A percentile compares a stretch with the other conserved stretches of the same genome.
phyloP scores from a whole-genome alignment of 2,888 invertebrate genomes.

The Orchestes rusci region DNA sequence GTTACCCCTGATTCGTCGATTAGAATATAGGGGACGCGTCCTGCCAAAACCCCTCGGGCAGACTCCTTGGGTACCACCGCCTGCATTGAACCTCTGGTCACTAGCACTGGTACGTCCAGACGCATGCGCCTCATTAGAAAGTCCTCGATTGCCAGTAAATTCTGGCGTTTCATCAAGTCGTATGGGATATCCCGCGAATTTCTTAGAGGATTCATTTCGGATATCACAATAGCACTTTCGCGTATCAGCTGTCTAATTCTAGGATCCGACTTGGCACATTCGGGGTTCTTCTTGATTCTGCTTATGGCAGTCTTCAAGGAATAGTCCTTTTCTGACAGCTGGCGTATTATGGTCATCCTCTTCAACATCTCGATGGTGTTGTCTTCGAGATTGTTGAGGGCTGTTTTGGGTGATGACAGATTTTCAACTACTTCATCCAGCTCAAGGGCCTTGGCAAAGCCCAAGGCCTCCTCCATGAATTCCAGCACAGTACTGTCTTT shows the following conservation, averaged over 20 bases:
- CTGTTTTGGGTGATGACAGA: constrained; percentile 45
- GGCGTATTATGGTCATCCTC: constrained; percentile 62
- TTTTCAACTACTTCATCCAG: constrained; percentile 54
- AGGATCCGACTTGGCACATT: constrained; percentile 61
- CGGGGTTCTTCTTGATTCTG: constrained; percentile 58
- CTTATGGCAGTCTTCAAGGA: constrained; percentile 55
- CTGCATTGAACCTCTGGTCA: constrained; percentile 66
- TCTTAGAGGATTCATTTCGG: constrained; percentile 45
- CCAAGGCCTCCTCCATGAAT: constrained; percentile 58
- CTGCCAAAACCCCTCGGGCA: constrained; percentile 64
- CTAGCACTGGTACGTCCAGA: constrained; percentile 55
- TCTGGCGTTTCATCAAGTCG: constrained; percentile 58
- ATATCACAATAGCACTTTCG: constrained; percentile 59
- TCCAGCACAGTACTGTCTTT: constrained; percentile 36
- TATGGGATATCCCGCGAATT: constrained; percentile 66
- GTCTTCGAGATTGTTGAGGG: constrained; percentile 52
- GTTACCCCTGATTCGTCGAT: constrained; percentile 70
- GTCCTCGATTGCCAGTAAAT: constrained; percentile 70
- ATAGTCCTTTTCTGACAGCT: constrained; percentile 61
- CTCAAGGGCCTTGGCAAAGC: constrained; percentile 62
- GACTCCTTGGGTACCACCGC: constrained; percentile 72
- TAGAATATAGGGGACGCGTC: constrained; percentile 67
- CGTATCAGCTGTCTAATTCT: constrained; percentile 61
- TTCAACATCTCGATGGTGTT: constrained; percentile 58
- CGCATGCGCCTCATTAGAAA: constrained; percentile 57